Percentiles rank a stretch among this genome's conserved stretches.
These are phyloP conservation scores for Doryteuthis pealeii DNA, from an alignment of 1,140 invertebrate genomes.

Conservation along the genomic window DNA sequence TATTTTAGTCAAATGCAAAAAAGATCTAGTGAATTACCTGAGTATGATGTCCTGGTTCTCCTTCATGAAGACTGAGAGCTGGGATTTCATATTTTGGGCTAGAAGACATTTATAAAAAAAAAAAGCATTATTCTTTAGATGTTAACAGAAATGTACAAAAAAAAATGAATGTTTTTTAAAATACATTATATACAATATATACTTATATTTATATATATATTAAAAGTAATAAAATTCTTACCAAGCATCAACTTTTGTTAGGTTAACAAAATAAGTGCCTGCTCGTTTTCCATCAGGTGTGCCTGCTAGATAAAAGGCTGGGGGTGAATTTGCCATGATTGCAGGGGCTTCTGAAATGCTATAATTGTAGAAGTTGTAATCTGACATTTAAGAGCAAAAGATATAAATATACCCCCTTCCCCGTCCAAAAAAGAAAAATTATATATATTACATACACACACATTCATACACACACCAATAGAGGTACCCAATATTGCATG, in stretches of 20 bases:
- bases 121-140: neutral
- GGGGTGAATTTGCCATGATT: neutral
- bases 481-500: too few species aligned
- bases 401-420: too few species aligned
- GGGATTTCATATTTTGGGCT: constrained; percentile 53
- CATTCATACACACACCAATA: too few species aligned
- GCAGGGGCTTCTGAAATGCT: neutral
- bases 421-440: too few species aligned
- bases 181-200: too few species aligned
- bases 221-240: constrained; percentile 2
- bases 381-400: too few species aligned
- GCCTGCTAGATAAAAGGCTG: constrained; percentile 24
- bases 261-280: constrained; percentile 31
- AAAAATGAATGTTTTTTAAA: too few species aligned
- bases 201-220: too few species aligned
- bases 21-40: constrained; percentile 44
- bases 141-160: too few species aligned
- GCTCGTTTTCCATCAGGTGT: constrained; percentile 30
- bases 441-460: too few species aligned
- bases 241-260: constrained; percentile 12
- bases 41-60: constrained; percentile 59
- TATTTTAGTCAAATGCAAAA: too few species aligned
- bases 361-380: neutral
- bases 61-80: constrained; percentile 57
- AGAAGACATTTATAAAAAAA: constrained; percentile 9